These are phyloP conservation scores for Balaeniceps rex DNA, from an alignment of 2,113 vertebrate genomes.

Conservation along the genomic window DNA sequence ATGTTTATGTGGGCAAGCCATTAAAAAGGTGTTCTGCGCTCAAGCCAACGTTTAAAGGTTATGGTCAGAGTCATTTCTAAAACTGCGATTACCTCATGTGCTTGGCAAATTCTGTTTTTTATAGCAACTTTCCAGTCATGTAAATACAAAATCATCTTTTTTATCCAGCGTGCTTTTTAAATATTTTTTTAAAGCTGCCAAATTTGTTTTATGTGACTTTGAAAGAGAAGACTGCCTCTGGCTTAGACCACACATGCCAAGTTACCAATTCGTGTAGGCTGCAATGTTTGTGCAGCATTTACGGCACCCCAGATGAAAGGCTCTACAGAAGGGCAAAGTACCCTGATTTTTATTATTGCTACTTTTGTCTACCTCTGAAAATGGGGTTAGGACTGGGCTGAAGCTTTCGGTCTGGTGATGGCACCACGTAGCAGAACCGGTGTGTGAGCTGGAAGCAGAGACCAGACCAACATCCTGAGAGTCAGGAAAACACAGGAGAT, in stretches of 20 bases:
- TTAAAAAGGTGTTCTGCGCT: background rate
- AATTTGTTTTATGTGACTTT: background rate
- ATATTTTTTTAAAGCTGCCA: background rate
- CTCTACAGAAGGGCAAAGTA: background rate
- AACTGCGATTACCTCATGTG: constrained; percentile 24
- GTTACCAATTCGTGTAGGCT: background rate
- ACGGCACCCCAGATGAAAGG: background rate
- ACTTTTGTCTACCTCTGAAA: background rate
- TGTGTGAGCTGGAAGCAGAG: background rate
- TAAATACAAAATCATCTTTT: constrained; percentile 27
- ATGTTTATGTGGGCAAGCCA: background rate
- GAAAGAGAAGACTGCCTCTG: constrained; percentile 7
- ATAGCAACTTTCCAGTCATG: constrained; percentile 45
- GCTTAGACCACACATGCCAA: background rate
- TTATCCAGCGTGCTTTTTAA: background rate
- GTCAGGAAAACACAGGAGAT: background rate
- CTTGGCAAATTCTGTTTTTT: background rate
- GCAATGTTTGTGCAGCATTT: background rate
- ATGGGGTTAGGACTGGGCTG: background rate
- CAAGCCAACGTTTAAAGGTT: constrained; percentile 36
- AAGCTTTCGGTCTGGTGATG: background rate
- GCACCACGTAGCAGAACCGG: background rate
- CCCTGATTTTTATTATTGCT: background rate
- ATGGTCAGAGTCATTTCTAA: constrained; percentile 16
- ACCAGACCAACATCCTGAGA: background rate